phyloP scores from a whole-genome alignment of 2,113 vertebrate species.

The Ceuthmochares aereus region DNA sequence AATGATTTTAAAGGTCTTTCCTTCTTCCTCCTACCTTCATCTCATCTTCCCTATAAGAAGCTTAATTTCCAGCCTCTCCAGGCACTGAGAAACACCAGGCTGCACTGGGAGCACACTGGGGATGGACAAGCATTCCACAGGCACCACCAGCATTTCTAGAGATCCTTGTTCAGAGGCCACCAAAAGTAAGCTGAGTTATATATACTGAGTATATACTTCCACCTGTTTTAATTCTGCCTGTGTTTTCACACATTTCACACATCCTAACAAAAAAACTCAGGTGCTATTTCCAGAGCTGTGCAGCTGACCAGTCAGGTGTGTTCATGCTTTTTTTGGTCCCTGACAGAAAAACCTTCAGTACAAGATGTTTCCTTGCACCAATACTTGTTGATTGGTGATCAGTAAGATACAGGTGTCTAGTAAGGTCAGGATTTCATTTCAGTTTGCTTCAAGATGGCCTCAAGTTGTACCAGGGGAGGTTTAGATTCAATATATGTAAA shows the following conservation, averaged over 20 bases:
- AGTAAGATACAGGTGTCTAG: background rate
- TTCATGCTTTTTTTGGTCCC: background rate
- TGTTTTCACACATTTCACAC: background rate
- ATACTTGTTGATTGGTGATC: fast-evolving
- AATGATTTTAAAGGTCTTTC: background rate
- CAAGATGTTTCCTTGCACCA: fast-evolving
- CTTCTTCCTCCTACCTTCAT: background rate
- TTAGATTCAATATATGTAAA: no score
- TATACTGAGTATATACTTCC: background rate
- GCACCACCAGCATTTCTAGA: background rate
- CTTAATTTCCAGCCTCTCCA: background rate
- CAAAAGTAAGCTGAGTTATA: background rate
- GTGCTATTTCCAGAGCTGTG: background rate
- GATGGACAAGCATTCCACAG: background rate
- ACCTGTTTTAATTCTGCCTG: background rate
- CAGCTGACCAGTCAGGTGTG: background rate
- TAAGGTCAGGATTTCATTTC: background rate
- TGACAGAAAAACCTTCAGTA: background rate
- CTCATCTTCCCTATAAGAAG: background rate
- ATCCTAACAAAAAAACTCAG: background rate
- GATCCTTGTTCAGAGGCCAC: background rate
- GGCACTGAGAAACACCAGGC: background rate
- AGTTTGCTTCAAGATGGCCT: no score
- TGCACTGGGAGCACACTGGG: background rate
- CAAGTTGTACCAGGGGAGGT: no score